Evolutionary conservation across 2,797 vertebrate genomes (phyloP), one percentile per base, ranked within the genome.

Genomic region (Sebastes jordani): DNA sequence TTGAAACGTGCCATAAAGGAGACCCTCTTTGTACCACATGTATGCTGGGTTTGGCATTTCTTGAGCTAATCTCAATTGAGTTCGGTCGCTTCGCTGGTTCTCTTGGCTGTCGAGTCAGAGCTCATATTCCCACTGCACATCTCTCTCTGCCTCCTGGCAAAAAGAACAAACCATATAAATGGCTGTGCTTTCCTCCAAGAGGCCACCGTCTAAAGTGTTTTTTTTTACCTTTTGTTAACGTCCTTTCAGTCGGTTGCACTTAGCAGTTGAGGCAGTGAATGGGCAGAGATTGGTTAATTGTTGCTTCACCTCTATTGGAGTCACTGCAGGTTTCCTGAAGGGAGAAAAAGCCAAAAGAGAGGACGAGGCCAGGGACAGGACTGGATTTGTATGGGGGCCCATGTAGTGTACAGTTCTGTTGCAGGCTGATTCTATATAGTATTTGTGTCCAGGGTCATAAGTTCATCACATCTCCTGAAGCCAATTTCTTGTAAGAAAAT

Each of bases 271-370:
- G n/a, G 64, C 64, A 36, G 42, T 46, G 42, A 46, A 59, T 72
- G 38, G 38, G 25, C 16, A 76, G 60, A 79, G 59, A 86, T 60
- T 42, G 38, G 70, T 46, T 82, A 78, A 85, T 85, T 72, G 70
- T 80, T 78, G 65, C 56, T 83, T 88, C 42, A 71, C 60, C 75
- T 77, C 56, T 42, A 42, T 29, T 80, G 59, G 30, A 76, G 64
- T 60, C 64, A 14, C 68, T 71, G 49, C 60, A 79, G 68, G 70
- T 83, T 78, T 75, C 36, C 63, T 59, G 52, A 30, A 67, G 74
- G 66, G 65, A 65, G 42, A 52, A 73, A 60, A 76, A 63, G 34
- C 32, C 25, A 64, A 71, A 69, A 71, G 65, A 46, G 32, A 10
- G 16, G 16, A 32, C 5, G 27, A 79, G 56, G 64, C 77, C 23